A percentile compares a stretch with the other conserved stretches of the same genome.
Conservation (phyloP, 2,888 invertebrate genomes). For the Xestia xanthographa region DNA sequence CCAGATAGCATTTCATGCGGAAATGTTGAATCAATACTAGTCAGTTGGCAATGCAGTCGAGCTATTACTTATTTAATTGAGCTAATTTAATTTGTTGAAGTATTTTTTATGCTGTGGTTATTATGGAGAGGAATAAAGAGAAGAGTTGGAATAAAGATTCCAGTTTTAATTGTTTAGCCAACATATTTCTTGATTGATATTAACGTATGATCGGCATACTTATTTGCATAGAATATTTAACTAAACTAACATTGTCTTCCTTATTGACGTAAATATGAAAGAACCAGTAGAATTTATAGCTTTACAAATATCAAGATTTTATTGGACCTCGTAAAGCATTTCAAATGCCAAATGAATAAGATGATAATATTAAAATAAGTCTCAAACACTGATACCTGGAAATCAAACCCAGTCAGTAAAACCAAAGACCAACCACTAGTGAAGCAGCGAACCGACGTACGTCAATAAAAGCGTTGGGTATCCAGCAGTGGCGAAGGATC, state of each 20-base stretch:
- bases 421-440: neutral
- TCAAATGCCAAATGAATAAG: conserved; percentile 1
- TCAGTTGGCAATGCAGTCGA: neutral
- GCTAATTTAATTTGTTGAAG: neutral
- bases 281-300: conserved; percentile 15
- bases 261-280: neutral
- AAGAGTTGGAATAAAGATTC: neutral
- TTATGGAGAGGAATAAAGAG: neutral
- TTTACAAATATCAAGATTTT: conserved; percentile 11
- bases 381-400: neutral
- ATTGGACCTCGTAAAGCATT: neutral
- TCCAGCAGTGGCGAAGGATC: too few relatives aligned
- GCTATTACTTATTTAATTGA: conserved; percentile 2
- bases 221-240: neutral
- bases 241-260: neutral
- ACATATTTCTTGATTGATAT: neutral
- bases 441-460: neutral
- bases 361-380: neutral
- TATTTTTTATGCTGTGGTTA: neutral
- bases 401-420: neutral
- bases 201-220: neutral
- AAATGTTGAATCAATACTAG: conserved; percentile 14
- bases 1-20: conserved; percentile 2
- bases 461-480: too few relatives aligned
- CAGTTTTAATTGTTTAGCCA: neutral